These are phyloP conservation scores for Calameuta filiformis DNA, from an alignment of 2,888 invertebrate genomes.

Conservation along the genomic window DNA sequence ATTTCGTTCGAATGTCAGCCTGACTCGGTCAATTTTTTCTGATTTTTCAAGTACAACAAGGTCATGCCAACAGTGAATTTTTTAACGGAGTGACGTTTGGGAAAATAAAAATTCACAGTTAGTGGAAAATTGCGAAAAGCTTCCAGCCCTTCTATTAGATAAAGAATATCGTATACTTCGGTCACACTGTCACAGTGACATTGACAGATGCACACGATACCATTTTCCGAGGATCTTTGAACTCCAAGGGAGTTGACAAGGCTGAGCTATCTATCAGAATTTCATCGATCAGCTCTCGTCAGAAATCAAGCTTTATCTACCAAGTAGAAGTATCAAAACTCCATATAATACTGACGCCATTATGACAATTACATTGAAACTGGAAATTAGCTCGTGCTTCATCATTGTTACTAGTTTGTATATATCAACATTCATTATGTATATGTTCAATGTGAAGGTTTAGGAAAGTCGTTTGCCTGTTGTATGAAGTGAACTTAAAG, in stretches of 20 bases:
- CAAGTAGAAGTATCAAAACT: background rate
- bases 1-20: background rate
- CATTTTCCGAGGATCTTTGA: background rate
- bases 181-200: background rate
- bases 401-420: background rate
- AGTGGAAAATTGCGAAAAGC: background rate
- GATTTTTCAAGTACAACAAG: background rate
- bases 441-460: background rate
- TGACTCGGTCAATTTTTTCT: background rate
- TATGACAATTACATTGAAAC: background rate
- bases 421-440: background rate
- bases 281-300: background rate
- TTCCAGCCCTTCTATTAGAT: background rate
- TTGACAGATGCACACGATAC: background rate
- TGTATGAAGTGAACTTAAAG: background rate
- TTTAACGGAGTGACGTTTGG: background rate
- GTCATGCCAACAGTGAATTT: background rate
- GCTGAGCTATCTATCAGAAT: background rate
- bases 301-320: background rate
- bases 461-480: background rate
- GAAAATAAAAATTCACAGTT: background rate
- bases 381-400: background rate
- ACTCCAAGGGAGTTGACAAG: background rate
- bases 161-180: background rate
- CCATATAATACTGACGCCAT: background rate